A percentile compares a stretch with the other conserved stretches of the same genome.
These are phyloP conservation scores for Achroia grisella DNA, from an alignment of 1,140 invertebrate species.

Conservation along the genomic window DNA sequence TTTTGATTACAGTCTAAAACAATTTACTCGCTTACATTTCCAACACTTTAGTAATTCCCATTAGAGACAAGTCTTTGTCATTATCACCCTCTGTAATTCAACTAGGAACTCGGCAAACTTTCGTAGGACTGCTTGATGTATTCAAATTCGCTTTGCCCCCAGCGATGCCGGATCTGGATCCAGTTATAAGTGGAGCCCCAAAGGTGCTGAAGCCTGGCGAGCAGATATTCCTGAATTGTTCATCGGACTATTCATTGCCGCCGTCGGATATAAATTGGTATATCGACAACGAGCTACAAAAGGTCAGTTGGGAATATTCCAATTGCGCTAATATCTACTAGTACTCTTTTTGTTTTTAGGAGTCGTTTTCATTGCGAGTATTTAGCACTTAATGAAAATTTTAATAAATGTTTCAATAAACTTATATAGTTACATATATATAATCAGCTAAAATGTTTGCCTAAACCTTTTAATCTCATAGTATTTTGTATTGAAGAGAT, in stretches of 20 bases:
- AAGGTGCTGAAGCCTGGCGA: constrained; percentile 75
- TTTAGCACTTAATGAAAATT: too few relatives aligned
- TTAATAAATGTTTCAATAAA: too few relatives aligned
- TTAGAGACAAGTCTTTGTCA: not conserved
- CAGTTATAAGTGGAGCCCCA: constrained; percentile 73
- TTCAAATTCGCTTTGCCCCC: constrained; percentile 38
- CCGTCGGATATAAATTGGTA: constrained; percentile 77
- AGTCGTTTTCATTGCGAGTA: too few relatives aligned
- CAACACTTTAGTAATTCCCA: not conserved
- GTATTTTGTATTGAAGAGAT: too few relatives aligned
- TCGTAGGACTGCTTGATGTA: constrained; percentile 12
- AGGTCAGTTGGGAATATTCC: constrained; percentile 38
- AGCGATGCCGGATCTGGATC: constrained; percentile 75
- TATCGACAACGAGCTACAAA: constrained; percentile 74
- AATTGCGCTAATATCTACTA: too few relatives aligned
- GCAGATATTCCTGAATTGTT: constrained; percentile 75
- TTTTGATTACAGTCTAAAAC: not conserved
- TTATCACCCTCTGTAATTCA: not conserved
- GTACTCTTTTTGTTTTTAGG: too few relatives aligned
- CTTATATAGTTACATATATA: too few relatives aligned
- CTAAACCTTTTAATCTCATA: too few relatives aligned
- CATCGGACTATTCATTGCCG: constrained; percentile 75
- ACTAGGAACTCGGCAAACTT: too few relatives aligned
- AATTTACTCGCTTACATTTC: not conserved
- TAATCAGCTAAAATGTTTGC: too few relatives aligned